These are phyloP conservation scores for Amphiprion percula DNA, from an alignment of 2,113 vertebrate genomes.

Conservation along the genomic window DNA sequence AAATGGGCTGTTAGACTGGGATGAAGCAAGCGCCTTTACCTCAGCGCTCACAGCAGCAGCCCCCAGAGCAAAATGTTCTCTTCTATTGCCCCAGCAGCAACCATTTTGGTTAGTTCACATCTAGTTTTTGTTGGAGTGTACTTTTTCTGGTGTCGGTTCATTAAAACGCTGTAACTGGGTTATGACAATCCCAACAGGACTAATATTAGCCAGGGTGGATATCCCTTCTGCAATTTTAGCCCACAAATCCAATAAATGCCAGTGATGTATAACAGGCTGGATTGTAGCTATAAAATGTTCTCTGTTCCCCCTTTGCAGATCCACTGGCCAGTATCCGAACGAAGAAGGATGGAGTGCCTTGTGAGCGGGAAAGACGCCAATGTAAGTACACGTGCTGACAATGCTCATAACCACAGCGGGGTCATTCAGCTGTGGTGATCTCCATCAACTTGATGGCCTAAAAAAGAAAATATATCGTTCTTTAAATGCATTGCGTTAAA, in stretches of 20 bases:
- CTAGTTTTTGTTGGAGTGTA: constrained; percentile 50
- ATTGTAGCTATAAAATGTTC: constrained; percentile 59
- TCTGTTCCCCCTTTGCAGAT: constrained; percentile 84
- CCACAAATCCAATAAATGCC: constrained; percentile 57
- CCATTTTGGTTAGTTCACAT: constrained; percentile 36
- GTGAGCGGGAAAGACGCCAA: constrained; percentile 96
- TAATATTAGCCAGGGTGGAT: constrained; percentile 67
- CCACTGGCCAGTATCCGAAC: constrained; percentile 95
- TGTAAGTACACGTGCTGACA: constrained; percentile 85
- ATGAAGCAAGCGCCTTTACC: constrained; percentile 38
- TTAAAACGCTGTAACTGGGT: constrained; percentile 64
- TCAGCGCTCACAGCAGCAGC: constrained; percentile 7
- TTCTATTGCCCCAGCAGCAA: constrained; percentile 14
- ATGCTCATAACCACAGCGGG: constrained; percentile 1
- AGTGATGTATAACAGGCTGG: constrained; percentile 58
- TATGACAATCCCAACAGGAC: constrained; percentile 57
- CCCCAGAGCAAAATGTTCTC: constrained; percentile 19
- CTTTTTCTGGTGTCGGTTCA: constrained; percentile 38
- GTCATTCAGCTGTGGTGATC: constrained; percentile 34
- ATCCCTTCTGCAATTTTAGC: constrained; percentile 50
- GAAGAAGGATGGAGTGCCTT: constrained; percentile 94
- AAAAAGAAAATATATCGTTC: constrained; percentile 11
- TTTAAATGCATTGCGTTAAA: not conserved
- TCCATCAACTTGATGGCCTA: constrained; percentile 24
- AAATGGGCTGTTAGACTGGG: constrained; percentile 17